Evolutionary conservation across 2,888 invertebrate species (phyloP), one percentile per base, ranked within the genome.

Genomic region (Andrena trimmerana): DNA sequence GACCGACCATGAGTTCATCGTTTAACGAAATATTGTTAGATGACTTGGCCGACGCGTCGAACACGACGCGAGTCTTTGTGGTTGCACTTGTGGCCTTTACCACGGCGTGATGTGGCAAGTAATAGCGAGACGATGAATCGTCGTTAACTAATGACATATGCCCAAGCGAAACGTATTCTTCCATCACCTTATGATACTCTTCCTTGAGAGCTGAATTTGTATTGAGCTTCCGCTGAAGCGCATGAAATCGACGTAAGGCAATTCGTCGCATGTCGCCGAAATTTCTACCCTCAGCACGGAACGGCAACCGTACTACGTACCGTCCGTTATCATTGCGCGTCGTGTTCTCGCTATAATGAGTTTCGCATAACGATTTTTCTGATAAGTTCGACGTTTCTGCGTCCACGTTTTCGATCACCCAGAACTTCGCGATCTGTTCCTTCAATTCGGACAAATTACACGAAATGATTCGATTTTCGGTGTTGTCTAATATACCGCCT

Each of bases 41-140:
- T 42, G 57, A 54, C 3, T 59, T 42, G 0, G 36, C 42, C 33
- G 33, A 33, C 8, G 33, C 33, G 8, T 33, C 33, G 33, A 33
- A 33, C 33, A 33, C 33, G 33, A 33, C 33, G 33, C 33, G 33
- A 33, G 33, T 33, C 33, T 33, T 33, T 33, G 33, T 33, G 33
- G 33, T 33, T 33, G 8, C 33, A 33, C 33, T 33, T 7, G 33
- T 33, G 33, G 33, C 33, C 33, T 33, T 33, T 33, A 33, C 33
- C 2, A 33, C 33, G 33, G 33, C 33, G 33, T 33, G 33, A 33
- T 33, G 33, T 33, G 80, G 80, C 31, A 80, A 29, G 13, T 75
- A 71, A 13, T 29, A 70, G 3, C n/a, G 3, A 4, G 24, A 6
- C 16, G 3, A 2, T 52, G 50, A 50, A 50, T 50, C n/a, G 50